Conservation (phyloP, 2,113 vertebrate species). For the Colius striatus region DNA sequence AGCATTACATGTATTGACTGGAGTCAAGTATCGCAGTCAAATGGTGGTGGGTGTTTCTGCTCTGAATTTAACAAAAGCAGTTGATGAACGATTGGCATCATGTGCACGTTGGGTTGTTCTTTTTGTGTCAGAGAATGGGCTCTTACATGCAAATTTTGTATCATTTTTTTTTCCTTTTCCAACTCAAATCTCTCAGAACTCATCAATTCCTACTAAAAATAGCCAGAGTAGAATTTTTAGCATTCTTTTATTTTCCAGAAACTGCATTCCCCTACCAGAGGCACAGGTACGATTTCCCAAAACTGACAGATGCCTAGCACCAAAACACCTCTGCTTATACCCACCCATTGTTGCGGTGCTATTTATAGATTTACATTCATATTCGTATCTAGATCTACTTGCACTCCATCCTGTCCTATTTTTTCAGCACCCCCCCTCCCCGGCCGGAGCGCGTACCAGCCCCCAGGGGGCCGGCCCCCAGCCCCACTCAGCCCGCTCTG, state of each 20-base stretch:
- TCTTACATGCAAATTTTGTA: background rate
- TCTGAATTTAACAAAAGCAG: background rate
- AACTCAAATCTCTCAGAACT: background rate
- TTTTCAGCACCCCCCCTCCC: too few relatives aligned
- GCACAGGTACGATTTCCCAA: fast-evolving
- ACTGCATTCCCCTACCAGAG: background rate
- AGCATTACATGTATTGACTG: background rate
- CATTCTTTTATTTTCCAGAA: background rate
- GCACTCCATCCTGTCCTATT: fast-evolving
- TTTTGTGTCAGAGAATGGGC: background rate
- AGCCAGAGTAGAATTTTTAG: background rate
- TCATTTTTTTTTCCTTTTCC: background rate
- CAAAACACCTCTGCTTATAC: background rate
- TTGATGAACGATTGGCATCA: background rate
- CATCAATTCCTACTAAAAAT: background rate
- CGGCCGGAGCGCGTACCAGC: too few relatives aligned
- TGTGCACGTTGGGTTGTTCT: fast-evolving
- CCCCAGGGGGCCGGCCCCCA: too few relatives aligned
- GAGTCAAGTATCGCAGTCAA: background rate
- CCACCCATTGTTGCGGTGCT: fast-evolving
- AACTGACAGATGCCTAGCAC: fast-evolving
- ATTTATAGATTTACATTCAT: fast-evolving
- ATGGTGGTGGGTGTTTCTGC: background rate
- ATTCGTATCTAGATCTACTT: too few relatives aligned
- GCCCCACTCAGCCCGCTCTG: background rate